Conservation (phyloP, 2,113 vertebrate species). For the Nibea coibor region DNA sequence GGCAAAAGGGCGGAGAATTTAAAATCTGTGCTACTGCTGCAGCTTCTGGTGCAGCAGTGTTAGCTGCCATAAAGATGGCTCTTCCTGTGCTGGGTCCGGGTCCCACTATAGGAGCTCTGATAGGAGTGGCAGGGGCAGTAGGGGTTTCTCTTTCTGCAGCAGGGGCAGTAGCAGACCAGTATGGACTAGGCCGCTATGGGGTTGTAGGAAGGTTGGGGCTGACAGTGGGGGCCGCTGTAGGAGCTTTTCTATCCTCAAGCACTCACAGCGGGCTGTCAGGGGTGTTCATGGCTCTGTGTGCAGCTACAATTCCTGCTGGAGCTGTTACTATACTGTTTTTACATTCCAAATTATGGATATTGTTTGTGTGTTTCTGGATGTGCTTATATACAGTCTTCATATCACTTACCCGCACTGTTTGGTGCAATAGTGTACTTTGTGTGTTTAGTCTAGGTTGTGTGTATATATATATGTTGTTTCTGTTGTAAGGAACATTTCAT, state of each 20-base stretch:
- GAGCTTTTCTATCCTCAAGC: conserved; percentile 23
- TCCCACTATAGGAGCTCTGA: conserved; percentile 33
- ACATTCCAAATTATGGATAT: neutral
- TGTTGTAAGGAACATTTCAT: neutral
- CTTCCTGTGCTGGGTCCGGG: conserved; percentile 29
- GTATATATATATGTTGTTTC: neutral
- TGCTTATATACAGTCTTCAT: neutral
- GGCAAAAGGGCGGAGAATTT: neutral
- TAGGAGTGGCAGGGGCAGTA: conserved; percentile 31
- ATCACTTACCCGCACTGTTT: neutral
- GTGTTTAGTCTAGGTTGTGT: neutral
- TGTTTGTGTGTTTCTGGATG: neutral
- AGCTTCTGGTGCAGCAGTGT: neutral
- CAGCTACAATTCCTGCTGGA: neutral
- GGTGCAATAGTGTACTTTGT: neutral
- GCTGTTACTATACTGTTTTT: neutral
- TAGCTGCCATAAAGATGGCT: neutral
- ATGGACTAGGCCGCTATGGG: neutral
- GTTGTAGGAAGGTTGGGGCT: conserved; percentile 17
- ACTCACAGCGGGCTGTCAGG: conserved; percentile 11
- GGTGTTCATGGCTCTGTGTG: conserved; percentile 11
- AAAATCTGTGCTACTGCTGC: neutral
- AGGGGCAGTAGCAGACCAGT: neutral
- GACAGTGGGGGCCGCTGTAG: conserved; percentile 14
- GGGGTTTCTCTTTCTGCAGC: conserved; percentile 41